Conservation (phyloP, 2,113 vertebrate species). For the Excalfactoria chinensis region DNA sequence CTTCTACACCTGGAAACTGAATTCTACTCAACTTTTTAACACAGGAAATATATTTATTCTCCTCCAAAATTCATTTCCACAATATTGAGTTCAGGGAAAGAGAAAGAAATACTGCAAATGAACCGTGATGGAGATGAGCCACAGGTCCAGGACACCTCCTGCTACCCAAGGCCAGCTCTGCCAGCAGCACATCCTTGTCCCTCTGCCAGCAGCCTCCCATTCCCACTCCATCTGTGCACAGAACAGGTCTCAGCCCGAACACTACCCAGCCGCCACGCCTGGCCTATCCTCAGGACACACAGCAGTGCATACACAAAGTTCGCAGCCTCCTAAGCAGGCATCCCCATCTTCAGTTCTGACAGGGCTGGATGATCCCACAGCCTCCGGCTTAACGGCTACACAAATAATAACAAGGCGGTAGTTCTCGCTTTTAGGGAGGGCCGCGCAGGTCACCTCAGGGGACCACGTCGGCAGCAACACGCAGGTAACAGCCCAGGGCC, state of each 20-base stretch:
- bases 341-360: neutral
- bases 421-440: neutral
- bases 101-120: neutral
- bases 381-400: neutral
- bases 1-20: neutral
- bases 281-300: neutral
- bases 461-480: neutral
- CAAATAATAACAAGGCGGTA: neutral
- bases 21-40: neutral
- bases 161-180: neutral
- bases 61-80: neutral
- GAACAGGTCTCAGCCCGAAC: neutral
- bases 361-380: neutral
- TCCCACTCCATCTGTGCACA: neutral
- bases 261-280: rapidly evolving
- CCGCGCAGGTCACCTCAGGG: neutral
- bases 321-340: neutral
- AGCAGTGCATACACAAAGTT: neutral
- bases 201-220: neutral
- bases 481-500: neutral
- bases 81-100: neutral
- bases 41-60: neutral
- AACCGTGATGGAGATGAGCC: neutral
- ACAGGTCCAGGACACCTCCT: neutral
- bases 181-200: rapidly evolving